These are phyloP conservation scores for Drosophila mayaguana DNA, from an alignment of 2,888 invertebrate species.

Conservation along the genomic window DNA sequence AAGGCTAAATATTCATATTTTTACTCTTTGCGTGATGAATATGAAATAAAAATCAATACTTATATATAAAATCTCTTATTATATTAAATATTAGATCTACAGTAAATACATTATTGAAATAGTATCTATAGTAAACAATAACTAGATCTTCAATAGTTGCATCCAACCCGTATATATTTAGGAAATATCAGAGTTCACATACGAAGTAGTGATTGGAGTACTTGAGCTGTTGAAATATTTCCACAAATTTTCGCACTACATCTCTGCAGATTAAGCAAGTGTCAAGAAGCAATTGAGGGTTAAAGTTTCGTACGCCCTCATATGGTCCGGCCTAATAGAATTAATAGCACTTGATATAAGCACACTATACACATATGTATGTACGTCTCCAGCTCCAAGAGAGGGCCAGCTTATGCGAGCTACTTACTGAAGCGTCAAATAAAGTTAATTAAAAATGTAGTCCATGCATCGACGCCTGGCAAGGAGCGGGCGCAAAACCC, in stretches of 20 bases:
- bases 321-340: constrained; percentile 55
- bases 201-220: constrained; percentile 44
- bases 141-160: neutral
- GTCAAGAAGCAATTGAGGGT: constrained; percentile 44
- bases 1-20: too few relatives aligned
- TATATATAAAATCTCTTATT: too few relatives aligned
- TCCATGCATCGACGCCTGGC: constrained; percentile 29
- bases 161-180: neutral
- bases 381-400: constrained; percentile 29
- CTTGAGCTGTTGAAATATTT: constrained; percentile 29
- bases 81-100: too few relatives aligned
- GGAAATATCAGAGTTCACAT: constrained; percentile 4
- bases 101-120: too few relatives aligned
- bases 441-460: constrained; percentile 83
- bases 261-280: constrained; percentile 23
- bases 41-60: too few relatives aligned
- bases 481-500: constrained; percentile 11
- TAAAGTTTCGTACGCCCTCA: constrained; percentile 39
- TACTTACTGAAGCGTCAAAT: constrained; percentile 82
- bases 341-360: constrained; percentile 53
- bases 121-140: neutral
- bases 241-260: neutral
- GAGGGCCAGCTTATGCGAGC: constrained; percentile 28
- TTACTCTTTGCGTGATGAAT: too few relatives aligned
- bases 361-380: constrained; percentile 40